phyloP scores from a whole-genome alignment of 2,797 vertebrate genomes.

The Liparis tanakae region DNA sequence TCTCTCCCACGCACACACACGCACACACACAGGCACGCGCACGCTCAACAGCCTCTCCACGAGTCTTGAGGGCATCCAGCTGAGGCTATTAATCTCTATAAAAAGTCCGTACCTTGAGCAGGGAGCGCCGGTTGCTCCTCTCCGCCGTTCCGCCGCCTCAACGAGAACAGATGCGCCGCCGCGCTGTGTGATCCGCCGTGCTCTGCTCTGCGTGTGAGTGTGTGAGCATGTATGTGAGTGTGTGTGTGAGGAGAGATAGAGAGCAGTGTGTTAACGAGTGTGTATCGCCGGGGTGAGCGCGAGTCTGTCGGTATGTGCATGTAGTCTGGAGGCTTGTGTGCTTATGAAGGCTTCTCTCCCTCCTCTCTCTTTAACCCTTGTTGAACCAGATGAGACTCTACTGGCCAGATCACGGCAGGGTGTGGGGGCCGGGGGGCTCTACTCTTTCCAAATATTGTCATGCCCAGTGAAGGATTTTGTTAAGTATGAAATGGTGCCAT shows the following conservation, averaged over 20 bases:
- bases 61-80: slow-evolving; percentile 13
- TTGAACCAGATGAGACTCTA: slow-evolving; percentile 31
- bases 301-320: slow-evolving; percentile 53
- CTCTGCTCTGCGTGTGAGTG: slow-evolving; percentile 1
- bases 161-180: slow-evolving; percentile 44
- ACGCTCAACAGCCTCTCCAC: slow-evolving; percentile 1
- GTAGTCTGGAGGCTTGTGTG: slow-evolving; percentile 53
- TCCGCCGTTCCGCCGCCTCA: slow-evolving; percentile 24
- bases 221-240: background rate
- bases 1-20: slow-evolving; percentile 13
- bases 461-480: background rate
- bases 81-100: slow-evolving; percentile 19
- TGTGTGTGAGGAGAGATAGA: background rate
- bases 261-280: slow-evolving; percentile 15
- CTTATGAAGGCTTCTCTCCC: slow-evolving; percentile 41
- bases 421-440: background rate
- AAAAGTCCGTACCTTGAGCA: slow-evolving; percentile 58
- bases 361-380: slow-evolving; percentile 61
- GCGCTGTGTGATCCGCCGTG: slow-evolving; percentile 24
- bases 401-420: background rate
- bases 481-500: background rate
- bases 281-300: slow-evolving; percentile 26
- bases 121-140: slow-evolving; percentile 24
- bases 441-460: background rate
- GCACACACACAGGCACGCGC: background rate